Conservation (phyloP, 2,888 invertebrate species). For the Dicycla oo region DNA sequence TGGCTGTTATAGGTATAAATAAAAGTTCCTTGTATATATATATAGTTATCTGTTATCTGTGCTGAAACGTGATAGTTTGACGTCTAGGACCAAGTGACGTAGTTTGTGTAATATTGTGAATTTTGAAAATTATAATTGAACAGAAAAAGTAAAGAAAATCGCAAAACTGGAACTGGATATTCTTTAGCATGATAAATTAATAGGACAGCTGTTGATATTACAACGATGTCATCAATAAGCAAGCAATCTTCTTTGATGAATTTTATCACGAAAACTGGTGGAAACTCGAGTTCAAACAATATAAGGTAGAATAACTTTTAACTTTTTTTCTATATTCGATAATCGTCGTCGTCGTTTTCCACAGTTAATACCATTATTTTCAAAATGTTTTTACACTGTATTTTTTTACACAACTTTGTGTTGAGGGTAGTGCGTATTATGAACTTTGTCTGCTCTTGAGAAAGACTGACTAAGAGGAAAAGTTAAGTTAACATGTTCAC, state of each 20-base stretch:
- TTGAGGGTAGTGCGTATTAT: slow-evolving; percentile 27
- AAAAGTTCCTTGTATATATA: too few relatives aligned
- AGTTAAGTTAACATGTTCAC: too few relatives aligned
- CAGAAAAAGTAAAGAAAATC: background rate
- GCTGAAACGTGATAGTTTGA: slow-evolving; percentile 21
- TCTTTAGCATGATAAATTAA: slow-evolving; percentile 13
- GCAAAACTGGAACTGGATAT: slow-evolving; percentile 4
- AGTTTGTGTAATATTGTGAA: background rate
- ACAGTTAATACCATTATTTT: background rate
- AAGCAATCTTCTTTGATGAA: slow-evolving; percentile 77
- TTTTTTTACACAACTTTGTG: background rate
- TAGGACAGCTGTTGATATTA: background rate
- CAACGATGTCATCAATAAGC: slow-evolving; percentile 56
- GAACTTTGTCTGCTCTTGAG: background rate
- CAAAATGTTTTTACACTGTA: too few relatives aligned
- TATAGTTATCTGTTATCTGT: too few relatives aligned
- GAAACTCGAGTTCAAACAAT: slow-evolving; percentile 63
- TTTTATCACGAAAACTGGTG: slow-evolving; percentile 75
- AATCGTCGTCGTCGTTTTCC: background rate
- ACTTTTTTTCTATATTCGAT: background rate
- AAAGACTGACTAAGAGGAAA: too few relatives aligned
- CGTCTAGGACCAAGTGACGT: too few relatives aligned
- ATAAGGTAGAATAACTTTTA: slow-evolving; percentile 61
- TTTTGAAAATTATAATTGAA: background rate
- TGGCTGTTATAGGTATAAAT: too few relatives aligned